Evolutionary conservation across 2,113 vertebrate genomes (phyloP).

Genomic region (Salvelinus fontinalis): DNA sequence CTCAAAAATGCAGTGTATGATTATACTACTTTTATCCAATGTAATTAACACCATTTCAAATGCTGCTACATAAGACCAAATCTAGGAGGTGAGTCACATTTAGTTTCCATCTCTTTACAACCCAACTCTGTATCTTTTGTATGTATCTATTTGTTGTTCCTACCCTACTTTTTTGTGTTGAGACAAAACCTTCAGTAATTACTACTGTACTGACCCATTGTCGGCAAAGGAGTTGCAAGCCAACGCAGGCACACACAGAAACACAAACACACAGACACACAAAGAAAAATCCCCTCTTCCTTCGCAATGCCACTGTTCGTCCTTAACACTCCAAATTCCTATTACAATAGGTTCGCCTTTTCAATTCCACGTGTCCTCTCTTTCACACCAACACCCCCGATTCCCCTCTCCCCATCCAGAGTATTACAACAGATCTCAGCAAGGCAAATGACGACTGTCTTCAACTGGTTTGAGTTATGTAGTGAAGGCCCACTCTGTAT

Average conservation of each 20-base stretch:
- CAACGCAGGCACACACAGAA: too few relatives aligned
- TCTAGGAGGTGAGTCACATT: too few relatives aligned
- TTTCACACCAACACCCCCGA: background rate
- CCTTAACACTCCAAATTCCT: background rate
- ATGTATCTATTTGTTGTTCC: too few relatives aligned
- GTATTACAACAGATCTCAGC: too few relatives aligned
- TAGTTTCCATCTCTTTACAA: too few relatives aligned
- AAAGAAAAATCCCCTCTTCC: background rate
- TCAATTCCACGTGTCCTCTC: background rate
- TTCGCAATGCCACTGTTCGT: background rate
- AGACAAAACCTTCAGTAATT: background rate
- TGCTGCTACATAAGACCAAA: too few relatives aligned
- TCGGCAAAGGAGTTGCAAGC: constrained; percentile 14
- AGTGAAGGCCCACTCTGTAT: too few relatives aligned
- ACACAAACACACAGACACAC: background rate
- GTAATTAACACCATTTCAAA: too few relatives aligned
- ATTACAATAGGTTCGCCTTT: background rate
- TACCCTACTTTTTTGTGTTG: constrained; percentile 20
- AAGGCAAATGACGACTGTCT: too few relatives aligned
- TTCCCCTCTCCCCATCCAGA: background rate
- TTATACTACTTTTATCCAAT: too few relatives aligned
- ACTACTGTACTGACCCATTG: constrained; percentile 20
- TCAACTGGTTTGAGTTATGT: too few relatives aligned
- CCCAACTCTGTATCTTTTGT: background rate
- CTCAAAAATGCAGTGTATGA: too few relatives aligned